Evolutionary conservation across 2,797 vertebrate species (phyloP).

Genomic region (Pipistrellus nathusii): DNA sequence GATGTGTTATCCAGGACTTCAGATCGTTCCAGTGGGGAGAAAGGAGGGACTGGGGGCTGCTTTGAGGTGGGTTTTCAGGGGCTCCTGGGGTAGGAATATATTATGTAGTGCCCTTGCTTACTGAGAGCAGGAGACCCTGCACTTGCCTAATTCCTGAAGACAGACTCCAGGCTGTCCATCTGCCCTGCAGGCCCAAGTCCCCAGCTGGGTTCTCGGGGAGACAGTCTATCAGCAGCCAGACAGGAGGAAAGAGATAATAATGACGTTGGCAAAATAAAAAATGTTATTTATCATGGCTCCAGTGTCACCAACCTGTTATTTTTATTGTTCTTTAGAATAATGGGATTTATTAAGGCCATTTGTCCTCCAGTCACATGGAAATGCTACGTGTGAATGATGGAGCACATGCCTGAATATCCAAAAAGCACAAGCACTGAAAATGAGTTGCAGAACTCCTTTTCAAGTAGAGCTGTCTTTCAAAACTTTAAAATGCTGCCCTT

Average conservation of each 20-base stretch:
- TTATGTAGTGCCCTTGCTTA: accelerated
- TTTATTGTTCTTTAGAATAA: slow-evolving; percentile 84
- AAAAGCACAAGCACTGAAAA: slow-evolving; percentile 36
- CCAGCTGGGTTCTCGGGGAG: not conserved
- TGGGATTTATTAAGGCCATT: slow-evolving; percentile 81
- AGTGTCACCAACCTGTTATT: slow-evolving; percentile 79
- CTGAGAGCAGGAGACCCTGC: accelerated
- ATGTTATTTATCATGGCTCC: slow-evolving; percentile 77
- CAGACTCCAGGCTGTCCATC: accelerated
- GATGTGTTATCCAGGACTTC: accelerated
- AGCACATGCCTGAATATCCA: slow-evolving; percentile 15
- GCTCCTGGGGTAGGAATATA: accelerated
- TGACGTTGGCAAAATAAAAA: slow-evolving; percentile 71
- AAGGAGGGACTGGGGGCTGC: accelerated
- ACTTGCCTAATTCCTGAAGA: not conserved
- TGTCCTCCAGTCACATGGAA: slow-evolving; percentile 71
- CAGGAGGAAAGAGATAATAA: slow-evolving; percentile 75
- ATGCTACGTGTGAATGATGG: not conserved
- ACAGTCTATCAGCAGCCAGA: slow-evolving; percentile 16
- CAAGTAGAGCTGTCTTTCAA: slow-evolving; percentile 21
- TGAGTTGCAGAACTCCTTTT: slow-evolving; percentile 20
- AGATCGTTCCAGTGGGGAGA: not conserved
- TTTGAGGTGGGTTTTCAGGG: too few relatives aligned
- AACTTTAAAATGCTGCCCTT: not conserved
- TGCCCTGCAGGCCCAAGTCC: accelerated